Evolutionary conservation across 2,888 invertebrate species (phyloP), one percentile per base, ranked within the genome.

Genomic region (Temnothorax unifasciatus): DNA sequence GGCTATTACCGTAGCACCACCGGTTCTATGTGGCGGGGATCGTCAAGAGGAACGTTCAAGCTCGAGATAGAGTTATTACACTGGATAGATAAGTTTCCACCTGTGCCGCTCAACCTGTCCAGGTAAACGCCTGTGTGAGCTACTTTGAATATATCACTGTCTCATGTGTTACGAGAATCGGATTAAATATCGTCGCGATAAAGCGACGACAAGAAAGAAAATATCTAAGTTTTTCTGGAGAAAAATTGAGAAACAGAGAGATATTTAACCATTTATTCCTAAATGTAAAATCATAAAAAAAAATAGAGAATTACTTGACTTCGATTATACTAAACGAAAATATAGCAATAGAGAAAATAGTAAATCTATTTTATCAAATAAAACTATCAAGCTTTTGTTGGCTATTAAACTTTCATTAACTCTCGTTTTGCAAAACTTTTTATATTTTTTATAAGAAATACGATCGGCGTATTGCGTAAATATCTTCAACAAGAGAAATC

Each of bases 61-160:
- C 71, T 63, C 69, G 79, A 64, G 90, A 90, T 90, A 88, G 89
- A 90, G 90, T 88, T 87, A 90, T 90, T 90, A 90, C 83, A 73
- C 64, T 69, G 73, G 54, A 76, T 68, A 85, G 86, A 90, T 87
- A 86, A 86, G 82, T 89, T 89, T 88, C 87, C 90, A 90, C 90
- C 90, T 90, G 90, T 84, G 82, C 87, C 71, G 75, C 82, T 85
- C 82, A 87, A 85, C 85, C 86, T 84, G 85, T 61, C 66, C 84
- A 61, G 85, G 83, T 87, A 88, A 86, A 89, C 85, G 88, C 85
- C 82, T 85, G 85, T 84, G 66, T 61, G 41, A 83, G 61, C 34
- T 63, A 52, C 52, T 68, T 66, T 74, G 66, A 83, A 75, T 86
- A 82, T 85, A 85, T 74, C 86, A 50, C 41, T 63, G 63, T 18